Conservation (phyloP, 2,113 vertebrate genomes). For the Prionailurus viverrinus region DNA sequence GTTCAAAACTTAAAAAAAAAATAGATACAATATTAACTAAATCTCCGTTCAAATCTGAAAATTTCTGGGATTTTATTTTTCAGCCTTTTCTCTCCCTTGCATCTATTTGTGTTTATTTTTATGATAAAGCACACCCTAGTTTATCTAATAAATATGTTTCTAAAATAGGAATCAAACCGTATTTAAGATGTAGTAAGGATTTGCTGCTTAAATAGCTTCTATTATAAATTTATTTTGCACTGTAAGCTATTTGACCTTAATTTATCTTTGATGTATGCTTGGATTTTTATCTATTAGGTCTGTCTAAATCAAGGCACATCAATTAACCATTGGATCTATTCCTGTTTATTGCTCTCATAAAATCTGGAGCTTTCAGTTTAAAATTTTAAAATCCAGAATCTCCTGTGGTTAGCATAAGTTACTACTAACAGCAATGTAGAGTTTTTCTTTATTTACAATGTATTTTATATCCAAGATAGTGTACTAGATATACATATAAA, state of each 20-base stretch:
- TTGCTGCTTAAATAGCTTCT: conserved; percentile 43
- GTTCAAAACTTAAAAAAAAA: conserved; percentile 21
- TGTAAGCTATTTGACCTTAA: conserved; percentile 45
- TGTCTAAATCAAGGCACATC: conserved; percentile 29
- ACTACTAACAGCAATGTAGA: conserved; percentile 45
- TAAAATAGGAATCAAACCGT: conserved; percentile 30
- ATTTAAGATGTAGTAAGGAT: conserved; percentile 49
- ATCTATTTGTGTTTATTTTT: conserved; percentile 50
- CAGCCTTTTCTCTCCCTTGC: background rate
- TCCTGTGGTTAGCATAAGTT: conserved; percentile 27
- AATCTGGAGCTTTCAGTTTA: conserved; percentile 63
- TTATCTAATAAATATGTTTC: conserved; percentile 22
- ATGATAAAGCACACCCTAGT: background rate
- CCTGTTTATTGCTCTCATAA: conserved; percentile 66
- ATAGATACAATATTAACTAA: conserved; percentile 40
- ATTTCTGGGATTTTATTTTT: background rate
- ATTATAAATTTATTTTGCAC: conserved; percentile 49
- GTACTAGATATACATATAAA: conserved; percentile 8
- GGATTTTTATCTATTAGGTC: conserved; percentile 63
- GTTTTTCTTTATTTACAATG: conserved; percentile 59
- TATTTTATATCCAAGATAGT: conserved; percentile 60
- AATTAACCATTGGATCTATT: conserved; percentile 56
- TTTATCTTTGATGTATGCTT: conserved; percentile 46
- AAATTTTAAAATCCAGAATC: conserved; percentile 58
- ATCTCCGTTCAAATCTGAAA: conserved; percentile 31